Conservation (phyloP, 2,888 invertebrate genomes). For the Philopedon plagiatum region DNA sequence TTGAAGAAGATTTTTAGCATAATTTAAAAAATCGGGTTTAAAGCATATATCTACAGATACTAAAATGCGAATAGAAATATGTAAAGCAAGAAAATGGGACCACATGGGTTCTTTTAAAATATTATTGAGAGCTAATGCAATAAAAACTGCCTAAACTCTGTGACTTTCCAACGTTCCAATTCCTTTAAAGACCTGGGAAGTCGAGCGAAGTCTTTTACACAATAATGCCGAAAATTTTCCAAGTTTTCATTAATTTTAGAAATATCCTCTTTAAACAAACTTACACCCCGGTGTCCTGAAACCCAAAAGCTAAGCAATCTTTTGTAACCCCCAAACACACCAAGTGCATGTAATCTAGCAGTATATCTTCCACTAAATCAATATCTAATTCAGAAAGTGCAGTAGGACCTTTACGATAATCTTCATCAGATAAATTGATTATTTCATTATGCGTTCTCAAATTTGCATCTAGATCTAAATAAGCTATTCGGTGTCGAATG, state of each 20-base stretch:
- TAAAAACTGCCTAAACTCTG: constrained; percentile 50
- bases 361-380: constrained; percentile 53
- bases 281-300: not conserved
- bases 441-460: constrained; percentile 41
- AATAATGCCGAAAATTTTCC: constrained; percentile 36
- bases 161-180: constrained; percentile 48
- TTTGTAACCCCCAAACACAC: constrained; percentile 49
- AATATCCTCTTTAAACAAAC: constrained; percentile 11
- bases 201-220: constrained; percentile 6
- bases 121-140: constrained; percentile 40
- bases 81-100: not conserved
- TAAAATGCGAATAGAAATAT: not conserved
- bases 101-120: not conserved
- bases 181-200: constrained; percentile 40
- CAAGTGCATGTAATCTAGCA: constrained; percentile 52
- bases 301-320: constrained; percentile 36
- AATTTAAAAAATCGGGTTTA: not conserved
- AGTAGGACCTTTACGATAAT: constrained; percentile 48
- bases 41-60: not conserved
- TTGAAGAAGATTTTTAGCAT: not conserved
- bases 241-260: constrained; percentile 6
- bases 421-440: constrained; percentile 33
- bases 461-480: constrained; percentile 27
- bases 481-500: constrained; percentile 45
- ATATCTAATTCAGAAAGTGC: constrained; percentile 49